Evolutionary conservation across 1,140 invertebrate species (phyloP), one percentile per base, ranked within the genome.

Genomic region (Formica selysi): DNA sequence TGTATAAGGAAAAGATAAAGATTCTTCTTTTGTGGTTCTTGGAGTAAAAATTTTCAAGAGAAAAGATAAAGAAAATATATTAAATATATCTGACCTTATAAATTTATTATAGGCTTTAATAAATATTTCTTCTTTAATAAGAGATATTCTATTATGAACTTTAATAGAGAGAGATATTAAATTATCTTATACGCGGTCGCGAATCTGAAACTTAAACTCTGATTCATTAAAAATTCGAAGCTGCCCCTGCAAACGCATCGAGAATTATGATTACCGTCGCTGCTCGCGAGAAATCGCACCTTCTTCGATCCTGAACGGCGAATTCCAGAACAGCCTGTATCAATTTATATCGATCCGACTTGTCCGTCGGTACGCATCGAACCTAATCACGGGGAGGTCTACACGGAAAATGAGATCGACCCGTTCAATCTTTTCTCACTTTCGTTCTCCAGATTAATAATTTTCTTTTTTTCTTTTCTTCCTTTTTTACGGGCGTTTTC

Each of bases 301-400:
- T 59, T 73, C 26, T 51, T 73, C 38, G 79, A 71, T 81, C 67
- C 67, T 81, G 64, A 79, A 81, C 79, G 79, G 79, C 79, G 79
- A 81, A 73, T 81, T 81, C 26, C 79, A 71, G 79, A 81, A 81
- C 79, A 81, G 79, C 79, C 79, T 81, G 78, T 67, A 51, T 32
- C 76, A 41, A 78, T 57, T 57, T 22, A 41, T 61, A 83, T n/a
- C 79, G 54, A 57, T 51, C 79, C 54, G 26, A 61, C 54, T 32
- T 36, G 68, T 41, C 54, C 65, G 71, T 29, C 78, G 65, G 36
- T 83, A 62, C 68, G 79, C 79, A 83, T 74, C 79, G 68, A 44
- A 44, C 73, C 26, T 44, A 70, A 61, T 73, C 51, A 51, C 67
- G 79, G 57, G 61, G 54, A 61, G 38, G 13, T 13, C 5, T 68